Evolutionary conservation across 2,113 vertebrate genomes (phyloP).

Genomic region (Copsychus sechellarum): DNA sequence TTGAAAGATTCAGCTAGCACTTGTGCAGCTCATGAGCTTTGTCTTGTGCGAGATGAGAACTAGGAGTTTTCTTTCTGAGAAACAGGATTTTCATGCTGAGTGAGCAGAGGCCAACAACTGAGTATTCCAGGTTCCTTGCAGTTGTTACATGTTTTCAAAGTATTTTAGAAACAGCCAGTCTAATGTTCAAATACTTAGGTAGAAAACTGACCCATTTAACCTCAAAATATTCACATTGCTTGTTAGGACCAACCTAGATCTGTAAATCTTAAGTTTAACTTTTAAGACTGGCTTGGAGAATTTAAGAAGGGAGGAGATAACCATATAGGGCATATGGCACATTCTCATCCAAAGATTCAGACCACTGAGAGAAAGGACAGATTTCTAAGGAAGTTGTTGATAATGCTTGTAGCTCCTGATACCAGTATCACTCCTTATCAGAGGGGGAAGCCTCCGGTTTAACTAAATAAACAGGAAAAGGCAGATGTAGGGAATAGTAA

Average conservation of each 20-base stretch:
- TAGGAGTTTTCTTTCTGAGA: background rate
- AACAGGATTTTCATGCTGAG: background rate
- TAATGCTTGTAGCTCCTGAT: background rate
- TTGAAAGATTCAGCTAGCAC: background rate
- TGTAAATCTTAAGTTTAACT: background rate
- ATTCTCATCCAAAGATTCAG: background rate
- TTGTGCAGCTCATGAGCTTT: fast-evolving
- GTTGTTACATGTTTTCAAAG: background rate
- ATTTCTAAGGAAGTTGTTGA: background rate
- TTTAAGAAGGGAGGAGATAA: background rate
- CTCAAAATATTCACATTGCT: background rate
- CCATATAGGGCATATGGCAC: background rate
- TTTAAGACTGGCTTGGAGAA: background rate
- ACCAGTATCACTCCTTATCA: background rate
- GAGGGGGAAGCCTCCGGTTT: background rate
- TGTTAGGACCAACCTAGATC: background rate
- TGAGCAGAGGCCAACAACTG: background rate
- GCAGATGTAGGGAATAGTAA: background rate
- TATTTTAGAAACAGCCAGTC: background rate
- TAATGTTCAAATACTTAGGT: background rate
- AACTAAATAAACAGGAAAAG: background rate
- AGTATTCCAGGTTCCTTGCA: background rate
- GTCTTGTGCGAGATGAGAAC: background rate
- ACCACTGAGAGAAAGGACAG: background rate
- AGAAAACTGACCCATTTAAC: background rate